Evolutionary conservation across 2,797 vertebrate species (phyloP).

Genomic region (Anomalospiza imberbis): DNA sequence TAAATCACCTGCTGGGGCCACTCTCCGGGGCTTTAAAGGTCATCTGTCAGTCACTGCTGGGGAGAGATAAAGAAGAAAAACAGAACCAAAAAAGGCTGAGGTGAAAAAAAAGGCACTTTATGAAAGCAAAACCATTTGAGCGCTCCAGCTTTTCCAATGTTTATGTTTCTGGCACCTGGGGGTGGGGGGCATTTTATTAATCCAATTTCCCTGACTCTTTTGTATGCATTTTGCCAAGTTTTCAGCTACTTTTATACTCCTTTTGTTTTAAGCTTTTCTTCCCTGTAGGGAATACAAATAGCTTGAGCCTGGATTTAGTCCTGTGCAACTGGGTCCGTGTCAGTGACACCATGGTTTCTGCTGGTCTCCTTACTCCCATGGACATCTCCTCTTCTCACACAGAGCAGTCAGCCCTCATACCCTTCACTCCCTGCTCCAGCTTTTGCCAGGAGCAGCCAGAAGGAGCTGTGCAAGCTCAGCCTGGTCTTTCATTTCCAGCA

Average conservation of each 20-base stretch:
- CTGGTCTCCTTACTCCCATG: background rate
- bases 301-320: background rate
- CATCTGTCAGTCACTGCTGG: constrained; percentile 62
- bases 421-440: background rate
- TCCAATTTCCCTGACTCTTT: background rate
- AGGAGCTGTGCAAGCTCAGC: background rate
- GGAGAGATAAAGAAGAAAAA: constrained; percentile 61
- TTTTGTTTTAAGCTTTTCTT: background rate
- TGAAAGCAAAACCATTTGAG: background rate
- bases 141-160: background rate
- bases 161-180: constrained; percentile 19
- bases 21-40: constrained; percentile 53
- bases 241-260: background rate
- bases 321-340: background rate
- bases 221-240: background rate
- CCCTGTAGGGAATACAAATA: fast-evolving
- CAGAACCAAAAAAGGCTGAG: background rate
- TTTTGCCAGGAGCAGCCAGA: background rate
- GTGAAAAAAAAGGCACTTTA: background rate
- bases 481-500: background rate
- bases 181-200: background rate
- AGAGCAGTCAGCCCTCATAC: background rate
- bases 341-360: background rate
- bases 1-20: constrained; percentile 59
- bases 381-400: background rate